A percentile compares a stretch with the other conserved stretches of the same genome.
These are phyloP conservation scores for Hemicordylus capensis DNA, from an alignment of 2,113 vertebrate genomes.

Conservation along the genomic window DNA sequence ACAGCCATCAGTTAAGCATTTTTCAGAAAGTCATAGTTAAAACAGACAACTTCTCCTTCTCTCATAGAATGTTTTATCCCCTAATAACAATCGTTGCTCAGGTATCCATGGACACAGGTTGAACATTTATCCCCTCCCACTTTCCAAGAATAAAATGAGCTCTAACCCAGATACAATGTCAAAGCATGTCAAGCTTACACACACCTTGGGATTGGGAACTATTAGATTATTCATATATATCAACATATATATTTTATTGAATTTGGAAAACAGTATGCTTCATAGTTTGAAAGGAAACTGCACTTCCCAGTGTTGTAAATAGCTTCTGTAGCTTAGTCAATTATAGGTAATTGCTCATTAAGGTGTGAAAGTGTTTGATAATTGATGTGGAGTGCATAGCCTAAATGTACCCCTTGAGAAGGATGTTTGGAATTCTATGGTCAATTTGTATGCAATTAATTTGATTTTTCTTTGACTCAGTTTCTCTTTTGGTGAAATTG, in stretches of 20 bases:
- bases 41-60: neutral
- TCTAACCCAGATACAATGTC: neutral
- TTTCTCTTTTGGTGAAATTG: neutral
- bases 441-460: neutral
- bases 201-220: neutral
- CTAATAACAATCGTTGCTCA: neutral
- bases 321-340: neutral
- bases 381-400: neutral
- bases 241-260: neutral
- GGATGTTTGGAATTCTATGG: neutral
- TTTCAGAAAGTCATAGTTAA: constrained; percentile 22
- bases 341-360: neutral
- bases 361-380: neutral
- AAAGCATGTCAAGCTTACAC: neutral
- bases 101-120: neutral
- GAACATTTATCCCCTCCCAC: no score
- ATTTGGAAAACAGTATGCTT: neutral
- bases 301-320: neutral
- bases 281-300: neutral
- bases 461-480: neutral
- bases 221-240: neutral
- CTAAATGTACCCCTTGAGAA: neutral
- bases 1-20: constrained; percentile 45
- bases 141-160: neutral
- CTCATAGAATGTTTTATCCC: neutral